Conservation (phyloP, 2,888 invertebrate genomes). For the Tetramorium bicarinatum region DNA sequence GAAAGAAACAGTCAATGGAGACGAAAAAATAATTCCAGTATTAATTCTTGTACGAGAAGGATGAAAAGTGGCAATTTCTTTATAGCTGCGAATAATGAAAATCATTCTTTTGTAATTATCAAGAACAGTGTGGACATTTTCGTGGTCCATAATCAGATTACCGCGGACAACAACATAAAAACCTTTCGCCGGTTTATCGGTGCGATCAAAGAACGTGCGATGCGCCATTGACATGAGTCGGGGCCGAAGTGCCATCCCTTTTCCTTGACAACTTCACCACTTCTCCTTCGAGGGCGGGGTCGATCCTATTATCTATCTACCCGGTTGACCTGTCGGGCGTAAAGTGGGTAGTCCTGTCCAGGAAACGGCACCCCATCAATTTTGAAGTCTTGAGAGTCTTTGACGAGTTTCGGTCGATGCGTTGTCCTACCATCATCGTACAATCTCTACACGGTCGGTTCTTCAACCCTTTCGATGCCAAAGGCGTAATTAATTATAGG, state of each 20-base stretch:
- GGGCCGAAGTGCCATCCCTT: constrained; percentile 79
- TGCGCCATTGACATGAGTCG: constrained; percentile 66
- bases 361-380: constrained; percentile 79
- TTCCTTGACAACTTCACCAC: constrained; percentile 82
- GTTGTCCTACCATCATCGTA: constrained; percentile 6
- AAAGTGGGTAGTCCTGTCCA: constrained; percentile 81
- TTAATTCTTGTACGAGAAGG: background rate
- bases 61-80: background rate
- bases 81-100: background rate
- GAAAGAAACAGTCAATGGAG: background rate
- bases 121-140: background rate
- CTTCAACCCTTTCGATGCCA: constrained; percentile 5
- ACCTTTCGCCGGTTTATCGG: constrained; percentile 65
- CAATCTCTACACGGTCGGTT: background rate
- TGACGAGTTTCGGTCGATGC: constrained; percentile 14
- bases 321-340: constrained; percentile 72
- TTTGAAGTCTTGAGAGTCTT: constrained; percentile 68
- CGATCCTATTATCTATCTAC: constrained; percentile 79
- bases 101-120: constrained; percentile 12
- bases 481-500: constrained; percentile 9
- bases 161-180: constrained; percentile 43
- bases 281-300: constrained; percentile 66
- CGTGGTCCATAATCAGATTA: constrained; percentile 57
- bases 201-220: constrained; percentile 70
- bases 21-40: background rate